Conservation (phyloP, 2,888 invertebrate species). For the Zhengitettix transpicula region DNA sequence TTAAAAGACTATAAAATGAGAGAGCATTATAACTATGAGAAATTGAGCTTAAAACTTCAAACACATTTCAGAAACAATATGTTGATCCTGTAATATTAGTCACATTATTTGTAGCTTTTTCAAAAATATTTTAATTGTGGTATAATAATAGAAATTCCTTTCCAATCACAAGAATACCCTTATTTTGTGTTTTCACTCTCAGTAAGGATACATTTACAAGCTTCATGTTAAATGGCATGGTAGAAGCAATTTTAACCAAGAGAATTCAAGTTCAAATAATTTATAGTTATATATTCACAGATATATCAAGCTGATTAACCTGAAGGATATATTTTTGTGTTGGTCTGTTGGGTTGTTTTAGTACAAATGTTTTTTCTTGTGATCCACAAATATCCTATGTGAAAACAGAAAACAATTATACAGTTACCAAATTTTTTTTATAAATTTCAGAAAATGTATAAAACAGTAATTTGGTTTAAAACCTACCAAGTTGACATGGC, state of each 20-base stretch:
- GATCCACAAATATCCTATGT: slow-evolving; percentile 66
- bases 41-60: background rate
- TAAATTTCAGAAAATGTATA: background rate
- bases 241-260: too few species aligned
- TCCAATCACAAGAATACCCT: too few species aligned
- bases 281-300: background rate
- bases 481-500: slow-evolving; percentile 64
- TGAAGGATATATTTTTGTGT: slow-evolving; percentile 57
- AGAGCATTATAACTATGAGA: background rate
- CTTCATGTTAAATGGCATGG: too few species aligned
- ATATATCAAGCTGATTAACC: slow-evolving; percentile 18
- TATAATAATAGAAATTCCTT: too few species aligned
- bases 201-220: too few species aligned
- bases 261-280: too few species aligned
- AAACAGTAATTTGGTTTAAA: background rate
- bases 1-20: background rate
- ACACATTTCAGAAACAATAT: too few species aligned
- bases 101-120: too few species aligned
- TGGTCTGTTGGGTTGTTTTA: slow-evolving; percentile 52
- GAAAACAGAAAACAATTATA: background rate
- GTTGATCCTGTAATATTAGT: too few species aligned
- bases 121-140: too few species aligned
- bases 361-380: slow-evolving; percentile 61
- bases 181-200: too few species aligned
- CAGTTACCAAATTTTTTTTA: too few species aligned